Conservation (phyloP, 2,113 vertebrate genomes). For the Propithecus coquereli region DNA sequence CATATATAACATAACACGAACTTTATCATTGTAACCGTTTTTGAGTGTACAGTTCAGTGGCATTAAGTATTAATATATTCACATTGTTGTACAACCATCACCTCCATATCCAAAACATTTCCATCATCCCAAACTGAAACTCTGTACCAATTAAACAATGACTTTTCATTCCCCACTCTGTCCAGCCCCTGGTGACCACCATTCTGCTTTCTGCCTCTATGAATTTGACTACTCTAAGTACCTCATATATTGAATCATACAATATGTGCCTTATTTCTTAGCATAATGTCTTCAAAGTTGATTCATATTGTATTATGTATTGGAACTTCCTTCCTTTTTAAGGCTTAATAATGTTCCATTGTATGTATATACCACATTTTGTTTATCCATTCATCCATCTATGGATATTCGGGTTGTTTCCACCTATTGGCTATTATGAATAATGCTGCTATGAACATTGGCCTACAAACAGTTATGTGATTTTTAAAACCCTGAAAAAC, state of each 20-base stretch:
- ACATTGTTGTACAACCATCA: background rate
- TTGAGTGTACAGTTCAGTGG: background rate
- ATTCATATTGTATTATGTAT: background rate
- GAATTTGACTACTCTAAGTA: background rate
- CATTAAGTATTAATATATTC: background rate
- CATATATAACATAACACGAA: background rate
- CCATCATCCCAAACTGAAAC: background rate
- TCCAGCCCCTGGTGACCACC: background rate
- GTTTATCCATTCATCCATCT: background rate
- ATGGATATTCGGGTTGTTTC: background rate
- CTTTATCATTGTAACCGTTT: background rate
- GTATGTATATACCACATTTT: background rate
- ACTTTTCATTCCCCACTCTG: background rate
- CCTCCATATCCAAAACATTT: background rate
- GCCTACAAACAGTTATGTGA: background rate
- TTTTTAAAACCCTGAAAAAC: background rate
- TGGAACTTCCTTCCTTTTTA: background rate
- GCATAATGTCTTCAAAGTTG: background rate
- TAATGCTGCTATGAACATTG: background rate
- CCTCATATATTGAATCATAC: background rate
- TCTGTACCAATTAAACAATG: background rate
- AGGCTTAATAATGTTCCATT: background rate
- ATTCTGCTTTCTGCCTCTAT: background rate
- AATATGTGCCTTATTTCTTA: background rate
- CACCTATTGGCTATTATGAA: background rate